Evolutionary conservation across 1,140 invertebrate species (phyloP).

Genomic region (Bombus cullumanus): DNA sequence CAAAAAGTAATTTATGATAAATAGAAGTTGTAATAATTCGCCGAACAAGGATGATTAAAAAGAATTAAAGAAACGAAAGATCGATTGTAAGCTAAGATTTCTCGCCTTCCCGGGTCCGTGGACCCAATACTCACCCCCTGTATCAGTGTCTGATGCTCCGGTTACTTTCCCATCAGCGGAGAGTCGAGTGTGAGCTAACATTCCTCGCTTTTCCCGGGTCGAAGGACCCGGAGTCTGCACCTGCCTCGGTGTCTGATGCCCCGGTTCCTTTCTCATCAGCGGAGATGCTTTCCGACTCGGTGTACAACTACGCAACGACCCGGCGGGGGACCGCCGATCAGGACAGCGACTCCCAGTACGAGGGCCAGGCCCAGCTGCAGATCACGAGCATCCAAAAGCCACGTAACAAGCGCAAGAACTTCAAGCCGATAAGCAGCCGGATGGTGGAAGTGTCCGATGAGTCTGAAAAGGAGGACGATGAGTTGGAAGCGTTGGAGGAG

Average conservation of each 20-base stretch:
- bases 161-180: conserved; percentile 74
- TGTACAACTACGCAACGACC: conserved; percentile 81
- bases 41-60: neutral
- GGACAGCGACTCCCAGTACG: conserved; percentile 80
- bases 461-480: conserved; percentile 73
- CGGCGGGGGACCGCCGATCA: conserved; percentile 79
- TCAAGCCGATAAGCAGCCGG: conserved; percentile 84
- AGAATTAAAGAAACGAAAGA: neutral
- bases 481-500: conserved; percentile 72
- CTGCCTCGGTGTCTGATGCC: conserved; percentile 17
- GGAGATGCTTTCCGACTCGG: conserved; percentile 83
- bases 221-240: neutral
- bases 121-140: neutral
- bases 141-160: conserved; percentile 13
- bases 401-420: conserved; percentile 84
- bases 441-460: conserved; percentile 83
- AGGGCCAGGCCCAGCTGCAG: conserved; percentile 76
- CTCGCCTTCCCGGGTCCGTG: neutral
- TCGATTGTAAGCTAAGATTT: neutral
- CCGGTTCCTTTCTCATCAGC: conserved; percentile 67
- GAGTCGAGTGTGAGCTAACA: conserved; percentile 50
- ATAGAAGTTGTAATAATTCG: too few species aligned
- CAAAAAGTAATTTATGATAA: too few species aligned
- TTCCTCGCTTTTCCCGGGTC: neutral
- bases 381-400: conserved; percentile 80